Conservation (phyloP, 92 coral and sea anemone species). For the Paramuricea clavata region DNA sequence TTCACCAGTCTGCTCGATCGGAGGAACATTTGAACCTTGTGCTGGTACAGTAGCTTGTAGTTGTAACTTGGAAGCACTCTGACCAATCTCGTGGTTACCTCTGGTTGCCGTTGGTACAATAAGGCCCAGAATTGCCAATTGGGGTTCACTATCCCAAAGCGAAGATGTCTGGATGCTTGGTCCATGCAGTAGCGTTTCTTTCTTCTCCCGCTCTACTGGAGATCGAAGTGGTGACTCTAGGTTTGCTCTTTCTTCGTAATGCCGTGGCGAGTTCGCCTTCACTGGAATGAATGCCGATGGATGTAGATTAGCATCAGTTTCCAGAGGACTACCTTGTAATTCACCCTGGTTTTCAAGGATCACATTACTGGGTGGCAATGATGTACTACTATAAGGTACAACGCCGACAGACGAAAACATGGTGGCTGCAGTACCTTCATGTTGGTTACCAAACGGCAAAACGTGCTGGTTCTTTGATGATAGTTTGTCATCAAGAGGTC, state of each 20-base stretch:
- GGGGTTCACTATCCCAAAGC: constrained; percentile 8
- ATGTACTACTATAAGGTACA: neutral
- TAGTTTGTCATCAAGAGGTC: neutral
- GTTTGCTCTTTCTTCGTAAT: neutral
- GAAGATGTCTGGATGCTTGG: neutral
- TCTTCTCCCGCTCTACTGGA: constrained; percentile 1
- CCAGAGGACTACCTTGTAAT: neutral
- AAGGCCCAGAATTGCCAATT: neutral
- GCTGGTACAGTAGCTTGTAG: neutral
- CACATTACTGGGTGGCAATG: neutral
- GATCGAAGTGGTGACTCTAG: constrained; percentile 2
- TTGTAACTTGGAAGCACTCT: neutral
- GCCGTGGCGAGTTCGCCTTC: neutral
- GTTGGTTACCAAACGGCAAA: neutral
- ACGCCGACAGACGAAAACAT: neutral
- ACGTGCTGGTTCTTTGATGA: neutral
- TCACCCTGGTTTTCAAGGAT: too few species aligned
- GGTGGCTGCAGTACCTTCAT: neutral
- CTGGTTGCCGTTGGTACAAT: neutral
- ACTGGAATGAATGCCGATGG: neutral
- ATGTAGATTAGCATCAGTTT: neutral
- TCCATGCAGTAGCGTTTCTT: neutral
- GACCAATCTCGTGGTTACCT: neutral
- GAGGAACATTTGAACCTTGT: neutral
- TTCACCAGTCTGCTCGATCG: neutral